These are phyloP conservation scores for Lepidurus couesii DNA, from an alignment of 1,140 invertebrate genomes.

Conservation along the genomic window DNA sequence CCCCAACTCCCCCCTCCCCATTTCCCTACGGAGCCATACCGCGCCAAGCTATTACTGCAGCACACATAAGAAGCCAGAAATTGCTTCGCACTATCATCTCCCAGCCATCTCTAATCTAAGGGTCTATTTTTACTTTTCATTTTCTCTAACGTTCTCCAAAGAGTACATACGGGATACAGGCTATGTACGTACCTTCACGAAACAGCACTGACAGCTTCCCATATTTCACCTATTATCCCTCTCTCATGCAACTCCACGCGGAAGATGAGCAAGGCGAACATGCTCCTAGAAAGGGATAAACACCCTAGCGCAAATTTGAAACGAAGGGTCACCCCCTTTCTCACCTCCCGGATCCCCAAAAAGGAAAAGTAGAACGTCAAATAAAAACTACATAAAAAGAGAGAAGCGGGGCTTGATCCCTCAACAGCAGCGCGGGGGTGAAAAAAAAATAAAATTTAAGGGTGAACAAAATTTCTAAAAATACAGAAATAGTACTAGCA, in stretches of 20 bases:
- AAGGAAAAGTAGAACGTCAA: too few species aligned
- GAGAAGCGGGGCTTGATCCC: too few species aligned
- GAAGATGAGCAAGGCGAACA: not conserved
- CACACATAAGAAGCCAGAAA: constrained; percentile 22
- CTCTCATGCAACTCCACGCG: not conserved
- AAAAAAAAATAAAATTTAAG: too few species aligned
- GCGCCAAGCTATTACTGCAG: not conserved
- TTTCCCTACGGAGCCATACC: constrained; percentile 17
- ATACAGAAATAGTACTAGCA: too few species aligned
- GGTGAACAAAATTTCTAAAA: too few species aligned
- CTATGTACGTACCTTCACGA: not conserved
- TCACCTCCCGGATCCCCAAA: too few species aligned
- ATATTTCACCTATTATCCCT: not conserved
- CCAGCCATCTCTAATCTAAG: constrained; percentile 8
- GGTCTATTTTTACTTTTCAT: constrained; percentile 19
- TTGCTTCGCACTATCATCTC: constrained; percentile 21
- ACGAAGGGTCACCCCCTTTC: too few species aligned
- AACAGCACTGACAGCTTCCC: not conserved
- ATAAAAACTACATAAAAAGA: too few species aligned
- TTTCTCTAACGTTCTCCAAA: not conserved
- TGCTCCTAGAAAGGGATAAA: not conserved
- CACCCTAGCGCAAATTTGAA: too few species aligned
- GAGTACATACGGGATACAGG: not conserved
- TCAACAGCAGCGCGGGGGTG: too few species aligned
- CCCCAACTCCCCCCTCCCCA: not conserved